Base-by-base conservation (phyloP, 30 jellyfish, hydroid and myxozoan species). In the Turritopsis rubra region DNA sequence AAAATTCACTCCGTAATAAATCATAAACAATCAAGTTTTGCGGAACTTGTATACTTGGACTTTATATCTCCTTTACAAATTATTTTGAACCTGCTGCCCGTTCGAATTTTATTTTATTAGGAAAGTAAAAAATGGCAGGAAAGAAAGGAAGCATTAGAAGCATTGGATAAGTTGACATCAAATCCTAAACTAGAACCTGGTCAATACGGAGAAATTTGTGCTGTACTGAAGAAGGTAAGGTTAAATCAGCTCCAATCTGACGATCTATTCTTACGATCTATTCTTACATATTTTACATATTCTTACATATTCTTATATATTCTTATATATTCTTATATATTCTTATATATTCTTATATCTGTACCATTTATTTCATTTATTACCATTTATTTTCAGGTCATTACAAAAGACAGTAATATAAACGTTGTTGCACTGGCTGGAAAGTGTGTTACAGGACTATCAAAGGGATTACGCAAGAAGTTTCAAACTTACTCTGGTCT, bases 111-210 rank as follows among this genome's bases (percentile, higher is more conserved):
- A 24, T 79, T 28, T 18, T 82, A 41, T 21, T 30, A 88, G 97
- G 97, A 70, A 28, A 89, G 96, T 83, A 88, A 89, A 22, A 95
- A 95, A 66, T 95, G 99, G 99, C 96, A 95, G 65, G 97, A 89
- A 30, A 53, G 99, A 85, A 95, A 86, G 76, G 97, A 90, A 66
- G 96, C 99, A 52, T 87, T 95, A 25, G 99, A 95, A 85, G 84
- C 79, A 28, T 73, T 95, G 19, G 96, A 89, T 26, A 95, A 95
- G 75, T 85, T 95, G 66, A 85, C 97, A 20, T 84, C 96, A 18
- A 71, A 75, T 28, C 96, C 98, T 25, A 95, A 90, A 73, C 86
- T 95, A 21, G 97, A 89, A 82, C 95, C 96, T 65, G 99, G 97
- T 9, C 95, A 95, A 52, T 95, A 85, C 83, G 97, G 97, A 20